Evolutionary conservation across 2,888 invertebrate species (phyloP).

Genomic region (Epinotia nisella): DNA sequence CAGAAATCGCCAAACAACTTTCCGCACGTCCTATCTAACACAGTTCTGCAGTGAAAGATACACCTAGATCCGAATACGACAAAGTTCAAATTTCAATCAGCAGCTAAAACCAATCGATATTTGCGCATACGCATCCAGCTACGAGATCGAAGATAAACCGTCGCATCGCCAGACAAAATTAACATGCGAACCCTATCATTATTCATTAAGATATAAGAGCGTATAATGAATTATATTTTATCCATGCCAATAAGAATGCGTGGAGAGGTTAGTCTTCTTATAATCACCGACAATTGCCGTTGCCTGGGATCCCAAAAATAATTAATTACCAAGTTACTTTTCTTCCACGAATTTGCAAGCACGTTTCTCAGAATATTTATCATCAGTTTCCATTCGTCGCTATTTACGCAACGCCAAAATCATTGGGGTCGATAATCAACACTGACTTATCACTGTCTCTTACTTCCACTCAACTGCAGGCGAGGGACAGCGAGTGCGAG

Average conservation of each 20-base stretch:
- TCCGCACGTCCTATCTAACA: background rate
- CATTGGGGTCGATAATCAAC: no score
- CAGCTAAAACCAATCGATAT: background rate
- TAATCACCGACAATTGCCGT: background rate
- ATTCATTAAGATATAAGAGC: constrained; percentile 40
- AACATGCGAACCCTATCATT: constrained; percentile 34
- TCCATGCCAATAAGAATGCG: constrained; percentile 19
- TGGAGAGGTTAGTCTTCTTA: background rate
- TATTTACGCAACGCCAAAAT: no score
- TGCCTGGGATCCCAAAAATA: background rate
- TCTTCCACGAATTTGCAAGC: background rate
- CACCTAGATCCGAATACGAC: background rate
- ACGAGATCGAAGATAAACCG: constrained; percentile 31
- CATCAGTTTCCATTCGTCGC: background rate
- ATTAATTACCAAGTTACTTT: background rate
- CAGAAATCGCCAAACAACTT: background rate
- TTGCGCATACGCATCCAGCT: constrained; percentile 1
- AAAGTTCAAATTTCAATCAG: constrained; percentile 1
- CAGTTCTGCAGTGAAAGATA: background rate
- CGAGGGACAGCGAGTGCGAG: no score
- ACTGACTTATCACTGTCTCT: no score
- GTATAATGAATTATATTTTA: constrained; percentile 35
- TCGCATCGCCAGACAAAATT: constrained; percentile 28
- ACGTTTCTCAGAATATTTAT: background rate
- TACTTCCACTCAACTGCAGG: no score